Conservation (phyloP, 1,140 invertebrate species). For the Ridgeia piscesae region DNA sequence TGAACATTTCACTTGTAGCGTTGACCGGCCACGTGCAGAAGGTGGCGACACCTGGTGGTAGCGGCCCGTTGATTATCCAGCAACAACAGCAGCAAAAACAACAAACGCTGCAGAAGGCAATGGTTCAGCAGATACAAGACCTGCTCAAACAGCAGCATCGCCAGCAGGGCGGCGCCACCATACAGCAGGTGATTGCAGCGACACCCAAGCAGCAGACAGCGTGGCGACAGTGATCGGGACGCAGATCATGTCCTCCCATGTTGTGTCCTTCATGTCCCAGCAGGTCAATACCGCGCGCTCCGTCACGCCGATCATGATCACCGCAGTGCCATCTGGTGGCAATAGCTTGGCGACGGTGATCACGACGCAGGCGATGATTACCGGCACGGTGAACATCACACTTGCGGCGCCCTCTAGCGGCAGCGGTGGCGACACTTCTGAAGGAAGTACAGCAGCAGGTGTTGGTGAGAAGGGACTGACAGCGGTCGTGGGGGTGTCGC, state of each 20-base stretch:
- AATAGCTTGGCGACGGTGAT: neutral
- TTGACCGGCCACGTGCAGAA: conserved; percentile 2
- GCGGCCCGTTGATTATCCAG: conserved; percentile 16
- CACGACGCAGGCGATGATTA: neutral
- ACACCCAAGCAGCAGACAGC: conserved; percentile 10
- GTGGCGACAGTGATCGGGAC: conserved; percentile 19
- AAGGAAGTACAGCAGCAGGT: neutral
- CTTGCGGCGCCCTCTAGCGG: neutral
- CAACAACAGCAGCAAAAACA: conserved; percentile 20
- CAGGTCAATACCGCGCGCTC: neutral
- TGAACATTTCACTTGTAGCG: conserved; percentile 3
- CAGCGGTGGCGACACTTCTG: neutral
- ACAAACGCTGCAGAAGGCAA: conserved; percentile 20
- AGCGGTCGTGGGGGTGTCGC: neutral
- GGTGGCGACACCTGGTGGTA: conserved; percentile 7
- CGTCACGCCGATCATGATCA: neutral
- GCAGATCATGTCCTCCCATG: conserved; percentile 15
- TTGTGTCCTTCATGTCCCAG: neutral
- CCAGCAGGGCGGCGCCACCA: conserved; percentile 25
- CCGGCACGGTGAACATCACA: neutral
- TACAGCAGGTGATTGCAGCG: conserved; percentile 27
- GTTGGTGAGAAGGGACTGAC: neutral
- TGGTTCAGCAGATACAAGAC: conserved; percentile 68
- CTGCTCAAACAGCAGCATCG: conserved; percentile 65
- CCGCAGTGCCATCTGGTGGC: neutral